Base-by-base conservation (phyloP, 2,113 vertebrate species). In the Rutilus rutilus region DNA sequence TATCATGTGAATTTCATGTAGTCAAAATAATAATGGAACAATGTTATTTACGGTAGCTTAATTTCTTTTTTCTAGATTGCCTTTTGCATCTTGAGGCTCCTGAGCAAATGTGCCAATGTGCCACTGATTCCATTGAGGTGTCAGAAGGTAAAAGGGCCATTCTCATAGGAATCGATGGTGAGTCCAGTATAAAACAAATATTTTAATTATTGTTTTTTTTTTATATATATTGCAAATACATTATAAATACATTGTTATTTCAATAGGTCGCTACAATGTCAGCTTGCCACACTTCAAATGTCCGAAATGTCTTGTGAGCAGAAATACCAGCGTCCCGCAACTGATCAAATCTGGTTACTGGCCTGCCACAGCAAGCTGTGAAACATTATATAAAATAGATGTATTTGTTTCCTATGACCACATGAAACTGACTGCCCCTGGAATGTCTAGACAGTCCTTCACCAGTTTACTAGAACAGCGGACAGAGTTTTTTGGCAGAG, bases 291-390 rank as follows among this genome's bases (percentile, higher is more conserved):
- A 23, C 21, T 73, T 73, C 69, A 73, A 10, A 1, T 73, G 69
- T 5, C 5, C 36, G 12, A 42, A 39, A 36, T 71, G 33, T 39
- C 67, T 8, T 36, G 8, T 71, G 30, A 71, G 33, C 67, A 71
- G 67, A 71, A 23, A 8, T 1, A 71, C 17, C 33, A 71, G 21
- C 69, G 12, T 73, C 36, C 69, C 19, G 12, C n/a, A 23, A 0
- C 5, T 73, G 36, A 73, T 73, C 69, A 73, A 45, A 10, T 73
- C 69, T 73, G 69, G 69, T 23, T 73, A 73, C 69, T 73, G 69
- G 69, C 69, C 69, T 42, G 36, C 36, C 69, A 73, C 33, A 73
- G 9, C 69, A 39, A 73, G 30, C 69, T 73, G 33, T 73, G 69
- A 73, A 39, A 73, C 33, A 6, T 0, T 42, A 12, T 67, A 67